Evolutionary conservation across 2,113 vertebrate genomes (phyloP).

Genomic region (Trinectes maculatus): DNA sequence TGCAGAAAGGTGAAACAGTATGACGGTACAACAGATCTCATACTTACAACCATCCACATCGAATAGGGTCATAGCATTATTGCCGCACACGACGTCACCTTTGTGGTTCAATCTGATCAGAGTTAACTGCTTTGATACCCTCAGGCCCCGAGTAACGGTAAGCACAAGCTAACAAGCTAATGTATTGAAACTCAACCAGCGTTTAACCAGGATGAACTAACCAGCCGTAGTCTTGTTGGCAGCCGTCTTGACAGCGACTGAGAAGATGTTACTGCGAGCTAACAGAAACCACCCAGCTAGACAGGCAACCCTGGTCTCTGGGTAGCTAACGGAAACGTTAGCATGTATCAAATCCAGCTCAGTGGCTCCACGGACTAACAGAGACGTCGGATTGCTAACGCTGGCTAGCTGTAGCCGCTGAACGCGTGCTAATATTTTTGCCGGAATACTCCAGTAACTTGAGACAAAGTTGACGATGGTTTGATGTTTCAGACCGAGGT

Average conservation of each 20-base stretch:
- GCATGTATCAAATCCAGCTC: slow-evolving; percentile 19
- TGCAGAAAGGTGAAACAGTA: slow-evolving; percentile 6
- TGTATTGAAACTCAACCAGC: slow-evolving; percentile 29
- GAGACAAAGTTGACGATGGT: slow-evolving; percentile 53
- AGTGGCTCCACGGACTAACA: slow-evolving; percentile 33
- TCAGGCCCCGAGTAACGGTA: slow-evolving; percentile 51
- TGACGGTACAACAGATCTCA: slow-evolving; percentile 6
- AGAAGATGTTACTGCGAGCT: neutral
- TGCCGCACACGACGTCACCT: slow-evolving; percentile 4
- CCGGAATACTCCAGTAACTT: slow-evolving; percentile 58
- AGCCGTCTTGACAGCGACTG: neutral
- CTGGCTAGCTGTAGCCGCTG: slow-evolving; percentile 56
- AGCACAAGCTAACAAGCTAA: slow-evolving; percentile 47
- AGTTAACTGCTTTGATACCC: slow-evolving; percentile 42
- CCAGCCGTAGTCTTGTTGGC: neutral
- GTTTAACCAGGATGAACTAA: slow-evolving; percentile 20
- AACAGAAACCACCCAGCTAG: neutral
- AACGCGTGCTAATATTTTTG: slow-evolving; percentile 54
- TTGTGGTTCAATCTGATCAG: neutral
- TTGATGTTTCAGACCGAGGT: neutral
- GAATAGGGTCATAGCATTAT: neutral
- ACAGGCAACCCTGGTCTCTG: slow-evolving; percentile 5
- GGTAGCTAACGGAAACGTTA: slow-evolving; percentile 19
- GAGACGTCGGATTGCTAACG: slow-evolving; percentile 47
- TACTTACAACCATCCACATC: slow-evolving; percentile 19